Percentiles rank a stretch among this genome's conserved stretches.
Evolutionary conservation across 2,797 vertebrate genomes (phyloP).

Genomic region (Lycodopsis pacificus): DNA sequence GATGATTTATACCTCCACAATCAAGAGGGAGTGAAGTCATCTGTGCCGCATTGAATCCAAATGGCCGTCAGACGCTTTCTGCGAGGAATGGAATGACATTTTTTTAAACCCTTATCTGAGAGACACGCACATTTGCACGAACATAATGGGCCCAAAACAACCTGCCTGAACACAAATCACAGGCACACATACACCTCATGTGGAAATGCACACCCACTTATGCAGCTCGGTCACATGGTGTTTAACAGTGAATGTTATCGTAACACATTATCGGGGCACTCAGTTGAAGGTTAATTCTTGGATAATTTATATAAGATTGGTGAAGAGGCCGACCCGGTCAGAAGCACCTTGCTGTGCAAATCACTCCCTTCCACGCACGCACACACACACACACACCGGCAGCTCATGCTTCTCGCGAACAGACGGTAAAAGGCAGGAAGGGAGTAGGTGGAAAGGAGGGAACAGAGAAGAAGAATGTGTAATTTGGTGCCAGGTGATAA

Average conservation of each 20-base stretch:
- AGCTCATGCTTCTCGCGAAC: conserved; percentile 17
- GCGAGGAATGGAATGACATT: conserved; percentile 46
- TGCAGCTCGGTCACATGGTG: conserved; percentile 40
- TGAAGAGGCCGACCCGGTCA: conserved; percentile 36
- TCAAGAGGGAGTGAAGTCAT: conserved; percentile 74
- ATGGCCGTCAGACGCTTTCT: conserved; percentile 54
- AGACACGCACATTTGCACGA: conserved; percentile 10
- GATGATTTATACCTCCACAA: conserved; percentile 66
- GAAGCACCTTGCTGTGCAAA: conserved; percentile 46
- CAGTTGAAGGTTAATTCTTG: conserved; percentile 54
- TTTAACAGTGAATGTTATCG: conserved; percentile 56
- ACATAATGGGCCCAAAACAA: neutral
- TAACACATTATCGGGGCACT: conserved; percentile 27
- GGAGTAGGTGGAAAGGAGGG: conserved; percentile 50
- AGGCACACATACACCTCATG: conserved; percentile 4
- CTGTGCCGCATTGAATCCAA: conserved; percentile 67
- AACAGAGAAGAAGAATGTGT: conserved; percentile 63
- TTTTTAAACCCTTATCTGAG: neutral
- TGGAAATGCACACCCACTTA: conserved; percentile 21
- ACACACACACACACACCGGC: conserved; percentile 16
- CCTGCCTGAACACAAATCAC: neutral
- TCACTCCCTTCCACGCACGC: conserved; percentile 31
- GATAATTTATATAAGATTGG: conserved; percentile 66
- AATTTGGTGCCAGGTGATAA: conserved; percentile 68
- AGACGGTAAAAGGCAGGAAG: conserved; percentile 20